Percentiles rank a stretch among this genome's conserved stretches.
Conservation (phyloP, 2,888 invertebrate species). For the Chelonus formosanus region DNA sequence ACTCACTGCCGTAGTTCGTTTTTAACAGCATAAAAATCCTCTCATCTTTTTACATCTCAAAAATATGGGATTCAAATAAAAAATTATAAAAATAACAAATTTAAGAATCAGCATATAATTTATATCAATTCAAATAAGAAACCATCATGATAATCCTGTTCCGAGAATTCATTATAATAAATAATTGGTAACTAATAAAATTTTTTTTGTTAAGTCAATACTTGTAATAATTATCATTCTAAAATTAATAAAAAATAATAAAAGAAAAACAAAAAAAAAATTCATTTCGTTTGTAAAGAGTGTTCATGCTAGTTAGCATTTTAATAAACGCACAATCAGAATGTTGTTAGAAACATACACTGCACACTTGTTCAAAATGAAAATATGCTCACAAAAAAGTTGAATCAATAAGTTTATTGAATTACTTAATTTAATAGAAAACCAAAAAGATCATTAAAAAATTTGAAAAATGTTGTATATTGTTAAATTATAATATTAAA, state of each 20-base stretch:
- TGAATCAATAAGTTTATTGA: conserved; percentile 33
- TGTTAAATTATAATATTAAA: too few relatives aligned
- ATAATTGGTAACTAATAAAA: background rate
- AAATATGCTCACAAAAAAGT: conserved; percentile 28
- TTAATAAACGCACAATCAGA: conserved; percentile 31
- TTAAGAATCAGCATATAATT: too few relatives aligned
- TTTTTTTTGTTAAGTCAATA: conserved; percentile 16
- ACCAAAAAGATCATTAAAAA: too few relatives aligned
- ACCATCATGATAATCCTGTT: too few relatives aligned
- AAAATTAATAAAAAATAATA: background rate
- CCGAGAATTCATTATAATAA: too few relatives aligned
- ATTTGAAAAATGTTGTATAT: too few relatives aligned
- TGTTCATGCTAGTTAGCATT: conserved; percentile 41
- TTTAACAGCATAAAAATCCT: background rate
- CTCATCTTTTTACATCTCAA: background rate
- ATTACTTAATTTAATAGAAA: too few relatives aligned
- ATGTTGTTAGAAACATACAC: conserved; percentile 30
- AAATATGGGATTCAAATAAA: background rate
- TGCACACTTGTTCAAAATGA: conserved; percentile 27
- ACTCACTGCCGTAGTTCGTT: conserved; percentile 30
- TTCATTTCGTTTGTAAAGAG: conserved; percentile 14
- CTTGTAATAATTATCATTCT: background rate
- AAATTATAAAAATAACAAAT: background rate
- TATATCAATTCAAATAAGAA: too few relatives aligned
- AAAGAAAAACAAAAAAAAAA: conserved; percentile 15